Evolutionary conservation across 2,888 invertebrate species (phyloP).

Genomic region (Osedax frankpressi): DNA sequence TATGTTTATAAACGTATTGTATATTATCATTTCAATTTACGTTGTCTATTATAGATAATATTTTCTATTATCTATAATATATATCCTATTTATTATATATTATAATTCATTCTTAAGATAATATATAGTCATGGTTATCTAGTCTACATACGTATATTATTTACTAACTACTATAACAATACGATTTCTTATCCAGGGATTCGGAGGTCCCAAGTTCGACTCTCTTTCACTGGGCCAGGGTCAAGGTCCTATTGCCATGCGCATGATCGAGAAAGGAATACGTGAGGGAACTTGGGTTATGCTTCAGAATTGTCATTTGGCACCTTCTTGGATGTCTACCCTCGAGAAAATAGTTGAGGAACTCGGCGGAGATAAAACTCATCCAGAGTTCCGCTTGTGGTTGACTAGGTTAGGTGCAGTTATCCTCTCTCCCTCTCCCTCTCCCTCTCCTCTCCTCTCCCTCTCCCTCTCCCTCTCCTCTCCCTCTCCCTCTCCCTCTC

Average conservation of each 20-base stretch:
- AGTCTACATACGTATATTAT: no score
- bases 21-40: no score
- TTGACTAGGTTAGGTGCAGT: no score
- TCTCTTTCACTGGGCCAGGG: constrained; percentile 48
- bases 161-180: no score
- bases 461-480: neutral
- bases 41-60: no score
- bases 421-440: neutral
- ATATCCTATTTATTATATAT: no score
- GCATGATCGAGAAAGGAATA: constrained; percentile 45
- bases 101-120: no score
- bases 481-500: neutral
- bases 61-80: no score
- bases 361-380: constrained; percentile 44
- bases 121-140: no score
- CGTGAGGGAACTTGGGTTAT: constrained; percentile 48
- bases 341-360: constrained; percentile 48
- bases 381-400: constrained; percentile 49
- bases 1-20: no score
- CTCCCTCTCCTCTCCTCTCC: neutral
- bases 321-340: constrained; percentile 48
- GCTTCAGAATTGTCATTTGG: constrained; percentile 49
- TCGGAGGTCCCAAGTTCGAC: constrained; percentile 47
- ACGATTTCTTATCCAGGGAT: no score
- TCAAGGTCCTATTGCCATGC: constrained; percentile 48